Conservation (phyloP, 2,113 vertebrate species). For the Nematolebias whitei region DNA sequence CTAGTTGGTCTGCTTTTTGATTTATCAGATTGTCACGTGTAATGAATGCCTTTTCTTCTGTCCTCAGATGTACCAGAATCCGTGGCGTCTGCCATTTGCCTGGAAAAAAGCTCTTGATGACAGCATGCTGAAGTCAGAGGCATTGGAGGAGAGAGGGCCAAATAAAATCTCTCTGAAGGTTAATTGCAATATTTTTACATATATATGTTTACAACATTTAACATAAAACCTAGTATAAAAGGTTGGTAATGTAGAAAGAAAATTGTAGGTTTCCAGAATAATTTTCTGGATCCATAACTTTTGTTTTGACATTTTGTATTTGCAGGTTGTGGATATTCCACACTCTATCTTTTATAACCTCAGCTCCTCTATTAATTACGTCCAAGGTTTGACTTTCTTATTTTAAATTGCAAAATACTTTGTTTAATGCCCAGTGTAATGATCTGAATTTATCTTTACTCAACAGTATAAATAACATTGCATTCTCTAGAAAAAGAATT, state of each 20-base stretch:
- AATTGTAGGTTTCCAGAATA: background rate
- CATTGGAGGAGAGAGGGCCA: slow-evolving; percentile 6
- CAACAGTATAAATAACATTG: background rate
- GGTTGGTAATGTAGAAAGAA: background rate
- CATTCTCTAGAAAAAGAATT: background rate
- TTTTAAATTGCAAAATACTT: no score
- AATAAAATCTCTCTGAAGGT: slow-evolving; percentile 42
- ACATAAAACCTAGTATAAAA: background rate
- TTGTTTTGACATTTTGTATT: background rate
- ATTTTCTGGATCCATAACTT: background rate
- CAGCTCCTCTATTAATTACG: background rate
- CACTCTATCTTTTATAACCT: background rate
- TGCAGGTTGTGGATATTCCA: slow-evolving; percentile 60
- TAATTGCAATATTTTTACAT: slow-evolving; percentile 4
- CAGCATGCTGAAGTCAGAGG: background rate
- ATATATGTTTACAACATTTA: no score
- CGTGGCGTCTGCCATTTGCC: slow-evolving; percentile 60
- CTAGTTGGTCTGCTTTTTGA: no score
- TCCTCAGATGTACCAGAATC: slow-evolving; percentile 54
- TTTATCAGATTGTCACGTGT: background rate
- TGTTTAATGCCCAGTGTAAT: background rate
- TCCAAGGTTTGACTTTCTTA: slow-evolving; percentile 30
- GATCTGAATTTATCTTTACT: no score
- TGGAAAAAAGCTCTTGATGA: slow-evolving; percentile 28
- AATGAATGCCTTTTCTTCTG: background rate